Evolutionary conservation across 2,888 invertebrate genomes (phyloP).

Genomic region (Teinopalpus imperialis): DNA sequence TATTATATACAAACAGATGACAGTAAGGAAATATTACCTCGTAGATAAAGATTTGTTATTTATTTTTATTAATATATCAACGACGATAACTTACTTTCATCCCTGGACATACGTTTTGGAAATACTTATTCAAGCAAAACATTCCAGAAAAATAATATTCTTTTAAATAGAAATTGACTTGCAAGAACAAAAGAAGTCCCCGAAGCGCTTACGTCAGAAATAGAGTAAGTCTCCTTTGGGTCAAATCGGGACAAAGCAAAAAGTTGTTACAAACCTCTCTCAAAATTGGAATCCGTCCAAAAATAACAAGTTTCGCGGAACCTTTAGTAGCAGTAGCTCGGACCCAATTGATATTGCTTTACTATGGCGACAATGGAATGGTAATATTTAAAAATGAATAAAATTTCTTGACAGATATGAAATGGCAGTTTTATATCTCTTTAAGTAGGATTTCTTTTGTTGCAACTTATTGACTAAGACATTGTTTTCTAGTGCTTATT

Average conservation of each 20-base stretch:
- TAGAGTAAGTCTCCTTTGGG: constrained; percentile 4
- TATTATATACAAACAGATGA: no score
- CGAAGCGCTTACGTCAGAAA: background rate
- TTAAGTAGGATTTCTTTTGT: no score
- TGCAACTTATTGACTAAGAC: no score
- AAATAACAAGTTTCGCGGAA: constrained; percentile 8
- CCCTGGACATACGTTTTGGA: no score
- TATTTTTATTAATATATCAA: no score
- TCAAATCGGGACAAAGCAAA: constrained; percentile 9
- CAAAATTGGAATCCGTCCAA: constrained; percentile 16
- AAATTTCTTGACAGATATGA: background rate
- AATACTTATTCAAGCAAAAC: no score
- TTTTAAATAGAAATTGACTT: constrained; percentile 9
- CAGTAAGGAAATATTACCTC: no score
- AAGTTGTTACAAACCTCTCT: constrained; percentile 3
- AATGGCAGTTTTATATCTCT: constrained; percentile 1
- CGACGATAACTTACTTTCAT: no score
- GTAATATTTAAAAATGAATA: constrained; percentile 2
- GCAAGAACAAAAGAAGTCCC: background rate
- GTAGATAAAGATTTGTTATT: no score
- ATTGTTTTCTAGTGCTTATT: no score
- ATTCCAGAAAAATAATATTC: background rate
- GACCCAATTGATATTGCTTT: constrained; percentile 14
- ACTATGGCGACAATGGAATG: constrained; percentile 5
- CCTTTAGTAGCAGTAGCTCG: constrained; percentile 5